Evolutionary conservation across 2,113 vertebrate genomes (phyloP), one percentile per base, ranked within the genome.

Genomic region (Azemiops feae): DNA sequence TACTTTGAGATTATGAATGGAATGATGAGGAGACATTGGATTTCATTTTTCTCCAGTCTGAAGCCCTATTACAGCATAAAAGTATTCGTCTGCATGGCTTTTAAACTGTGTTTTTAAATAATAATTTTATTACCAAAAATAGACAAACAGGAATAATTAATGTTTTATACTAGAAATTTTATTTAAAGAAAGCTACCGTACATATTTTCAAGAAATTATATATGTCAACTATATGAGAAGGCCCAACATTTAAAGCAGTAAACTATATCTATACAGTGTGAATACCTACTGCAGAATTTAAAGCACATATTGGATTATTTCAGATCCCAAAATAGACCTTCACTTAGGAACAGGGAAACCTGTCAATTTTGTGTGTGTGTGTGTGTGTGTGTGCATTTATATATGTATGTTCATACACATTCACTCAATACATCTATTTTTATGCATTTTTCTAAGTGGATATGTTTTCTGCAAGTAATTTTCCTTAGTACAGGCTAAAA

Each of bases 41-140:
- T 64, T 92, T 87, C 91, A 93, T 94, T 93, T 30, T 94, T 96
- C 94, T 95, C 86, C 91, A 93, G 81, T 87, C 0, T 89, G 92
- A 93, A 97, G 91, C 85, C 50, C 34, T 7, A 88, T 5, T 89
- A 34, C 16, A 92, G 90, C 16, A 52, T 27, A 89, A 39, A 1
- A 87, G 90, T 93, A 90, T 7, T 11, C 95, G 90, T 69, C 11
- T 94, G 57, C 12, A 58, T 0, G 60, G 3, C 5, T 90, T 95
- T 74, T 93, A 92, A 87, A 91, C 27, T 12, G 20, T 89, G 91
- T 45, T 74, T 58, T 92, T 92, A 30, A 91, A 64, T 55, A 93
- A 85, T 50, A 3, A 93, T 93, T 95, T 94, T 94, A 94, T 89
- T 91, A 89, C 6, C 87, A 3, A 39, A 50, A 95, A 53, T 25